Evolutionary conservation across 2,888 invertebrate genomes (phyloP), one percentile per base, ranked within the genome.

Genomic region (Euphydryas editha): DNA sequence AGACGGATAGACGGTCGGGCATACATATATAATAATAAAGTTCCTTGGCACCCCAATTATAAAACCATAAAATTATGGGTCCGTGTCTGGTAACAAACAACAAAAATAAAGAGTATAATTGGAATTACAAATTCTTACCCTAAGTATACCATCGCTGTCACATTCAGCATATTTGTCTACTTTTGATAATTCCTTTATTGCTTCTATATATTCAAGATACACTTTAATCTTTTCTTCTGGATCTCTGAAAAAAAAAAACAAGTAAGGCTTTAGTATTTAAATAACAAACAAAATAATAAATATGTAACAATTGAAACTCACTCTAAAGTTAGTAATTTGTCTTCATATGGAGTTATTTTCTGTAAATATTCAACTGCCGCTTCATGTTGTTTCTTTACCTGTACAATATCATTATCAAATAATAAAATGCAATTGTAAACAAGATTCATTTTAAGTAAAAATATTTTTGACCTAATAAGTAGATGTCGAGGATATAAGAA

Each of bases 381-480:
- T 10, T 87, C 84, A 49, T 92, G 91, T 73, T 90, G 86, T 20
- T 84, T 81, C 71, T 87, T 89, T 1, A 90, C 84, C 93, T 93
- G 76, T 46, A 18, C 13, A 42, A 15, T 15, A 42, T 5, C 42
- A n/a, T 15, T 3, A 42, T 15, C 4, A 42, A 42, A 42, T n/a
- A n/a, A n/a, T n/a, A n/a, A n/a, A n/a, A n/a, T n/a, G n/a, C n/a
- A n/a, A n/a, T n/a, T n/a, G n/a, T n/a, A n/a, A n/a, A n/a, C n/a
- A n/a, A n/a, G n/a, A n/a, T n/a, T n/a, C n/a, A n/a, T n/a, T n/a
- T n/a, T n/a, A n/a, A n/a, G n/a, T n/a, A n/a, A n/a, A n/a, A n/a
- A n/a, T n/a, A n/a, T n/a, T n/a, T n/a, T n/a, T n/a, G n/a, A n/a
- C n/a, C n/a, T n/a, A n/a, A n/a, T n/a, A n/a, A n/a, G n/a, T n/a